Evolutionary conservation across 2,113 vertebrate genomes (phyloP).

Genomic region (Ptyas mucosa): DNA sequence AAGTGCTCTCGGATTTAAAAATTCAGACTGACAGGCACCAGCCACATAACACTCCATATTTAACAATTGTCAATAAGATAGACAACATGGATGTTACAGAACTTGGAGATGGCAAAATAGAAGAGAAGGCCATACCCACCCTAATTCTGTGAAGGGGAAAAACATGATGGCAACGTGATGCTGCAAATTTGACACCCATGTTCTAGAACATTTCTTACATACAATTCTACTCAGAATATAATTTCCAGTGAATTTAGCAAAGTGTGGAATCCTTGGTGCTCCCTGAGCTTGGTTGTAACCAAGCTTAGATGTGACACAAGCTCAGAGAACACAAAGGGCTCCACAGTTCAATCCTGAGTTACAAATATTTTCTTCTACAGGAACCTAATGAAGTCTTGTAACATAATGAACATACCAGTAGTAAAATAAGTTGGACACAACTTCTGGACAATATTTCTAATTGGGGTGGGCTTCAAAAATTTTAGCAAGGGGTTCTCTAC

Average conservation of each 20-base stretch:
- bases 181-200: too few species aligned
- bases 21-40: neutral
- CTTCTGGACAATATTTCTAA: neutral
- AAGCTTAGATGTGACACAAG: too few species aligned
- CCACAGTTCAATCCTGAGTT: too few species aligned
- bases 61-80: neutral
- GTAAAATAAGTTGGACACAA: neutral
- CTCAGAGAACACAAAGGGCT: too few species aligned
- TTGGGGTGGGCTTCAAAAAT: too few species aligned
- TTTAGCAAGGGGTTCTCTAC: too few species aligned
- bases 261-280: too few species aligned
- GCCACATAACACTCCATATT: neutral
- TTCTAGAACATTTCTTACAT: neutral
- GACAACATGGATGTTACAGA: neutral
- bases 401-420: neutral
- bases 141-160: too few species aligned
- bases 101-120: neutral
- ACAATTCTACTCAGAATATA: neutral
- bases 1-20: neutral
- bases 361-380: too few species aligned
- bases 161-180: too few species aligned
- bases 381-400: neutral
- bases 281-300: too few species aligned
- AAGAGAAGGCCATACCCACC: too few species aligned
- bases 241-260: neutral